Conservation (phyloP, 2,113 vertebrate genomes). For the Gadus chalcogrammus region DNA sequence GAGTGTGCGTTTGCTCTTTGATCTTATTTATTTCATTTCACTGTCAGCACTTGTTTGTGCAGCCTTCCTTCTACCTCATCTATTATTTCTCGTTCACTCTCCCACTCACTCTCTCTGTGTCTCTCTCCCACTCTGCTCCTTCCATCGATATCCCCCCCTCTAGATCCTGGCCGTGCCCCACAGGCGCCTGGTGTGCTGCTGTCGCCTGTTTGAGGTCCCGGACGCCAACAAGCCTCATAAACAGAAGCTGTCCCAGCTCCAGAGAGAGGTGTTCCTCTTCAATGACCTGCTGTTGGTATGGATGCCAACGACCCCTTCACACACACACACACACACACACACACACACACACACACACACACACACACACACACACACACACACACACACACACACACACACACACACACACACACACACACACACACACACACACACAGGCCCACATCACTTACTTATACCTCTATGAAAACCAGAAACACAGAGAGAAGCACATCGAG, state of each 20-base stretch:
- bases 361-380: too few relatives aligned
- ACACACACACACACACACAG: too few relatives aligned
- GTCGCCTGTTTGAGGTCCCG: conserved; percentile 93
- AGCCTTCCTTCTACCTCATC: conserved; percentile 15
- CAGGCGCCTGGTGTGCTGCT: conserved; percentile 95
- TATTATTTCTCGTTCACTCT: conserved; percentile 13
- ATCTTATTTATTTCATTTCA: conserved; percentile 1
- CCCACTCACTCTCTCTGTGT: conserved; percentile 27
- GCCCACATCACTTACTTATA: too few relatives aligned
- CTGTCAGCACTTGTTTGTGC: conserved; percentile 24
- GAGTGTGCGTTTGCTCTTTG: conserved; percentile 9
- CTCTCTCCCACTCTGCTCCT: conserved; percentile 31
- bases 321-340: background rate
- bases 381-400: too few relatives aligned
- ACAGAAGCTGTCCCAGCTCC: conserved; percentile 94
- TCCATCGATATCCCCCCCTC: conserved; percentile 15
- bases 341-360: too few relatives aligned
- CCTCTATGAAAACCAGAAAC: too few relatives aligned
- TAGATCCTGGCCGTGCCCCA: conserved; percentile 94
- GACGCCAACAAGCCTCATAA: conserved; percentile 97
- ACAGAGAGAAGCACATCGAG: too few relatives aligned
- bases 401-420: too few relatives aligned
- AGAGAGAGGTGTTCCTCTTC: conserved; percentile 98
- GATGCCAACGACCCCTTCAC: background rate
- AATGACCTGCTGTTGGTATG: conserved; percentile 97